Conservation (phyloP, 2,113 vertebrate genomes). For the Egretta garzetta region DNA sequence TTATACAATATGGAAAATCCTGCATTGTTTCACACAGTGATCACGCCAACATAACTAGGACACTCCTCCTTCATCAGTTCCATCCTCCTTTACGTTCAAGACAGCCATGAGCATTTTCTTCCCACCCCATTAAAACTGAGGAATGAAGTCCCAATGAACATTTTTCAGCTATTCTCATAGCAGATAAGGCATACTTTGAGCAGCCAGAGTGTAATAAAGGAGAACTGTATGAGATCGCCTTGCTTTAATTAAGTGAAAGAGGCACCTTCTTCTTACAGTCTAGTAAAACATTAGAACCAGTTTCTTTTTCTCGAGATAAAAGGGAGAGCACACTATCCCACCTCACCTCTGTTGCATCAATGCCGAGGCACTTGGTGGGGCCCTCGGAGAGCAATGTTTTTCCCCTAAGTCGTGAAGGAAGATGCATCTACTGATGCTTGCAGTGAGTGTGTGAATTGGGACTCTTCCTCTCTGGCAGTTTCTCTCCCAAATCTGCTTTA, state of each 20-base stretch:
- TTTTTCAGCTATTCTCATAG: background rate
- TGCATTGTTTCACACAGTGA: background rate
- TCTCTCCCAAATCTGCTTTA: background rate
- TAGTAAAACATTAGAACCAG: background rate
- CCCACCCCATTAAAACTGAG: background rate
- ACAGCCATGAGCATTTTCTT: background rate
- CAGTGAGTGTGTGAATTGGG: fast-evolving
- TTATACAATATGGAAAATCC: background rate
- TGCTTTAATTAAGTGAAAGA: background rate
- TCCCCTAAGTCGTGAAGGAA: background rate
- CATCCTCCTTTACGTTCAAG: background rate
- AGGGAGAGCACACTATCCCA: background rate
- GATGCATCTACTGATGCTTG: background rate
- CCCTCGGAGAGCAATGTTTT: background rate
- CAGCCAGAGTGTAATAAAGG: background rate
- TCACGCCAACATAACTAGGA: background rate
- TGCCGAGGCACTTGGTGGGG: too few species aligned
- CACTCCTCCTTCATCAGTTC: background rate
- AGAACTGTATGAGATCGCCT: fast-evolving
- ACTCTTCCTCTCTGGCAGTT: background rate
- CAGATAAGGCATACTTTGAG: background rate
- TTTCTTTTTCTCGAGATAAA: background rate
- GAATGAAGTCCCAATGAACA: background rate
- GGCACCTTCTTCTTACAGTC: background rate
- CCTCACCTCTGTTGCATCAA: background rate